Percentiles rank a stretch among this genome's conserved stretches.
Evolutionary conservation across 2,888 invertebrate species (phyloP).

Genomic region (Zonitis immaculata): DNA sequence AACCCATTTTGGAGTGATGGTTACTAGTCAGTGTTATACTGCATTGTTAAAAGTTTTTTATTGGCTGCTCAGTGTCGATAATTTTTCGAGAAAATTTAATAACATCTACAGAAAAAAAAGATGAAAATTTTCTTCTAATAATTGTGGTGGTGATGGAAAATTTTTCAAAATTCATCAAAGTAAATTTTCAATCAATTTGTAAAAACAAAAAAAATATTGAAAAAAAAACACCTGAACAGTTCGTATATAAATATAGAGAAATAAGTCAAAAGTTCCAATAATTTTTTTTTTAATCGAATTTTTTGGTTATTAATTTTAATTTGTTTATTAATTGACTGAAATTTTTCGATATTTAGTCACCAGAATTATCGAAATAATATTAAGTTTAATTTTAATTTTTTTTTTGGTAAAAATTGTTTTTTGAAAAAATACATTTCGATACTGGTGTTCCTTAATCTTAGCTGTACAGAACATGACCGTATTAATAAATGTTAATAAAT

Average conservation of each 20-base stretch:
- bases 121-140: not conserved
- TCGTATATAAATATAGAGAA: not conserved
- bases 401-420: too few relatives aligned
- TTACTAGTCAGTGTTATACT: constrained; percentile 47
- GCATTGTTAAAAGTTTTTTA: constrained; percentile 34
- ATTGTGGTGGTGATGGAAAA: not conserved
- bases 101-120: not conserved
- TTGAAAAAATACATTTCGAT: too few relatives aligned
- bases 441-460: constrained; percentile 32
- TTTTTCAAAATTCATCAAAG: constrained; percentile 4
- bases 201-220: constrained; percentile 8
- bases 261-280: not conserved
- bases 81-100: not conserved
- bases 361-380: constrained; percentile 15
- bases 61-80: constrained; percentile 31
- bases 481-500: constrained; percentile 22
- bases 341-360: constrained; percentile 16
- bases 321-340: constrained; percentile 18
- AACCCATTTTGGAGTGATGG: constrained; percentile 36
- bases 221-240: constrained; percentile 12
- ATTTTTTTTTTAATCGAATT: not conserved
- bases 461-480: constrained; percentile 28
- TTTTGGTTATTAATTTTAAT: constrained; percentile 10
- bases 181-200: constrained; percentile 2
- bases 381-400: constrained; percentile 10